Evolutionary conservation across 2,797 vertebrate genomes (phyloP).

Genomic region (Sciurus vulgaris): DNA sequence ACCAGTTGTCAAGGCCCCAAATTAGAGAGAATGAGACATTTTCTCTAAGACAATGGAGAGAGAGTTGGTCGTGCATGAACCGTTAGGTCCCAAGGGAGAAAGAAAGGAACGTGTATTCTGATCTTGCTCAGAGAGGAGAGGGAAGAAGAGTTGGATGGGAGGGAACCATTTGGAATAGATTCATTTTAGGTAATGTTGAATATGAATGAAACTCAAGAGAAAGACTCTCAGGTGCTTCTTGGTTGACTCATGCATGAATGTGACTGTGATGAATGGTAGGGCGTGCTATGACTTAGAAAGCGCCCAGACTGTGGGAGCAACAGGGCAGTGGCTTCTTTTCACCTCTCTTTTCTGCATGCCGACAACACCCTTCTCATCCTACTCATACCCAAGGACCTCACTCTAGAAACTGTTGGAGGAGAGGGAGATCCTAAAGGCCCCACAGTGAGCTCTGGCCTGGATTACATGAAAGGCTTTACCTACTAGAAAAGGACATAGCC

Average conservation of each 20-base stretch:
- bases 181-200: background rate
- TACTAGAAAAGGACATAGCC: background rate
- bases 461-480: background rate
- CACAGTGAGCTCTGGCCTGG: background rate
- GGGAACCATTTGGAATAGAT: background rate
- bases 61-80: background rate
- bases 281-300: background rate
- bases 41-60: background rate
- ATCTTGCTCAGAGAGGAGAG: background rate
- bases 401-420: background rate
- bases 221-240: background rate
- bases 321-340: background rate
- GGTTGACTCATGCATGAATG: rapidly evolving
- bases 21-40: background rate
- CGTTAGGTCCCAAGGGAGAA: background rate
- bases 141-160: background rate
- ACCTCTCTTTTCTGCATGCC: background rate
- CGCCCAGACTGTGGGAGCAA: too few relatives aligned
- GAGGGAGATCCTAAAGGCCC: background rate
- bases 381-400: background rate
- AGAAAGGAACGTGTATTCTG: background rate
- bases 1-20: background rate
- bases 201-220: background rate
- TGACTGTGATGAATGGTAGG: too few relatives aligned
- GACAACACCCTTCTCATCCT: rapidly evolving